Percentiles rank a stretch among this genome's conserved stretches.
Conservation (phyloP, 1,140 invertebrate species). For the Bombyx mandarina region DNA sequence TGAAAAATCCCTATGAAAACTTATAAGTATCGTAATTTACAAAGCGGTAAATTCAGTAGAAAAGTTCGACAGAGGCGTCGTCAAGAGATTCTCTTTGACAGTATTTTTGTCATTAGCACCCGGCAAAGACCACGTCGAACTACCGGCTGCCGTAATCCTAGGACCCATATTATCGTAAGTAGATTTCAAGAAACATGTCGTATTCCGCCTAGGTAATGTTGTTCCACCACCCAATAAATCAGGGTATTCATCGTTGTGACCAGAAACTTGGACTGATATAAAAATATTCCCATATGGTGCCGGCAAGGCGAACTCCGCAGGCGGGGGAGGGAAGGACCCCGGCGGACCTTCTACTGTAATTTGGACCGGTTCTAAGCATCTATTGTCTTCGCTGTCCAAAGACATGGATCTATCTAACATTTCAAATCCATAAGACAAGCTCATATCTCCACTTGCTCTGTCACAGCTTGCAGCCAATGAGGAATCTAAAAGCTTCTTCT, state of each 20-base stretch:
- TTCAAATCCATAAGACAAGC: constrained; percentile 74
- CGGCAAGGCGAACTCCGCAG: constrained; percentile 59
- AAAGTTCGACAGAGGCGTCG: constrained; percentile 46
- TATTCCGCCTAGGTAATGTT: constrained; percentile 45
- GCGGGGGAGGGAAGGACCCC: constrained; percentile 57
- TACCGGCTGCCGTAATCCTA: constrained; percentile 86
- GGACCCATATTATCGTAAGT: constrained; percentile 91
- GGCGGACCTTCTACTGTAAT: constrained; percentile 83
- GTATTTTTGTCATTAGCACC: constrained; percentile 65
- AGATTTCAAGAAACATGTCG: constrained; percentile 63
- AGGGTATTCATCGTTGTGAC: constrained; percentile 68
- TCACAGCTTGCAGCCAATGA: constrained; percentile 81
- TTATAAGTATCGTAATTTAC: constrained; percentile 14
- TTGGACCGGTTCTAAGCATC: constrained; percentile 69
- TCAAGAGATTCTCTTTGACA: constrained; percentile 28
- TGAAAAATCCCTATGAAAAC: no score
- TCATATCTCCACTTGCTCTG: constrained; percentile 67
- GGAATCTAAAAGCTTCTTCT: constrained; percentile 85
- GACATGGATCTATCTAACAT: constrained; percentile 67
- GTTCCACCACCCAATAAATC: constrained; percentile 59
- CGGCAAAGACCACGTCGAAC: constrained; percentile 84
- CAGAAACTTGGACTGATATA: constrained; percentile 61
- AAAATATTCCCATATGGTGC: constrained; percentile 63
- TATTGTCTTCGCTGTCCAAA: constrained; percentile 49
- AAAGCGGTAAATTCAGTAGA: constrained; percentile 63